Evolutionary conservation across 2,113 vertebrate species (phyloP), one percentile per base, ranked within the genome.

Genomic region (Dascyllus trimaculatus): DNA sequence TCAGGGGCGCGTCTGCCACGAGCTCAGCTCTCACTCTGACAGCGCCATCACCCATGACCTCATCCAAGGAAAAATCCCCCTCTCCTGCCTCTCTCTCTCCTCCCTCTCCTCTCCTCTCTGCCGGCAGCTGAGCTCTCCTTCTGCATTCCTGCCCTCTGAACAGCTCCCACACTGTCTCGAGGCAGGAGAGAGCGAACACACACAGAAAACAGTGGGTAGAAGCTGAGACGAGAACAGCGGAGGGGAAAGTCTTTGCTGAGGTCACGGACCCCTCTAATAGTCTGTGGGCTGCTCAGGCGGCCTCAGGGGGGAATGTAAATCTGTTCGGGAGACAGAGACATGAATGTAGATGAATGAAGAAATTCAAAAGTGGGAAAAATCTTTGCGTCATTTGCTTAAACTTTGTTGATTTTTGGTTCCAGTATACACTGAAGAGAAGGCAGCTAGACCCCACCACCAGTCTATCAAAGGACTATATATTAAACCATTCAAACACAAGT

Each of bases 61-160:
- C 94, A 95, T 93, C 85, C 81, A 84, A 81, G 84, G 87, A 85
- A 95, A 94, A 93, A 91, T 93, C 91, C 95, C 94, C 94, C 86
- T 78, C 68, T 82, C 80, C 71, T 80, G 74, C 72, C 72, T 80
- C 60, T 25, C 65, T 81, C 75, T 81, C 75, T 60, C 74, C 82
- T 78, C 78, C 73, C 84, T 88, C 82, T 54, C 54, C 70, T 84
- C 71, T 84, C 63, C 75, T 51, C n/a, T 35, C 32, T 10, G 83
- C 66, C 77, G 52, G 81, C 81, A 60, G 88, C 85, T 71, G 74
- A 88, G 85, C 57, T 63, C 84, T 87, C 63, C 70, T 74, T 84
- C 69, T 79, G 86, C 93, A 94, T 95, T 95, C 94, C 86, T 90
- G 71, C 66, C 73, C 79, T 89, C 84, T 76, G 89, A 92, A 93